Conservation (phyloP, 2,888 invertebrate species). For the Brachyptera putata region DNA sequence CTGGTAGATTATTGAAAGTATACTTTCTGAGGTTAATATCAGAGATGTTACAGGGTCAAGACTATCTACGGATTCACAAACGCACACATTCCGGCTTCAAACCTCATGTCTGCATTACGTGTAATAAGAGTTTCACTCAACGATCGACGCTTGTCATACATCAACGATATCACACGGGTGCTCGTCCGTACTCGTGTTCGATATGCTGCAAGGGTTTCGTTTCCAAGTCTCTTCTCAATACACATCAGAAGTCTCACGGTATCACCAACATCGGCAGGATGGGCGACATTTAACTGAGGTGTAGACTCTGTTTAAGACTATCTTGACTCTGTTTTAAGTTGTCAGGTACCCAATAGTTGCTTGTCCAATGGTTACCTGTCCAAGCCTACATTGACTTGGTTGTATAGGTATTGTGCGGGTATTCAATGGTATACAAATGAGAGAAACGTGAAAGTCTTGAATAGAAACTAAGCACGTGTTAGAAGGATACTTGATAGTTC, state of each 20-base stretch:
- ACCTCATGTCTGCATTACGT: constrained; percentile 40
- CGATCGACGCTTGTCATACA: constrained; percentile 58
- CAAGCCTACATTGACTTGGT: too few species aligned
- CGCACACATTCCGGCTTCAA: constrained; percentile 53
- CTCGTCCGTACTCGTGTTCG: constrained; percentile 55
- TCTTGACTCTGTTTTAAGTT: too few species aligned
- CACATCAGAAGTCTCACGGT: constrained; percentile 19
- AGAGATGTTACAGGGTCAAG: constrained; percentile 37
- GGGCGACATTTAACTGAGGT: background rate
- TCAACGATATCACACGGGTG: constrained; percentile 57
- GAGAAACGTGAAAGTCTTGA: too few species aligned
- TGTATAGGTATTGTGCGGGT: too few species aligned
- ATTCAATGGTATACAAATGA: too few species aligned
- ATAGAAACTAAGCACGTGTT: too few species aligned
- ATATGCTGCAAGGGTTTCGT: constrained; percentile 59
- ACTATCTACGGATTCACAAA: constrained; percentile 38
- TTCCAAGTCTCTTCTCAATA: constrained; percentile 43
- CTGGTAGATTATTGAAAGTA: too few species aligned
- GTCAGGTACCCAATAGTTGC: too few species aligned
- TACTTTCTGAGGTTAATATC: too few species aligned
- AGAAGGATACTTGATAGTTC: too few species aligned
- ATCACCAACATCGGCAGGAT: background rate
- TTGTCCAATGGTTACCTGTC: too few species aligned
- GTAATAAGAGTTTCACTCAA: constrained; percentile 41
- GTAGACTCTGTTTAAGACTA: too few species aligned